A percentile compares a stretch with the other conserved stretches of the same genome.
Conservation (phyloP, 2,113 vertebrate genomes). For the Sigmodon hispidus region DNA sequence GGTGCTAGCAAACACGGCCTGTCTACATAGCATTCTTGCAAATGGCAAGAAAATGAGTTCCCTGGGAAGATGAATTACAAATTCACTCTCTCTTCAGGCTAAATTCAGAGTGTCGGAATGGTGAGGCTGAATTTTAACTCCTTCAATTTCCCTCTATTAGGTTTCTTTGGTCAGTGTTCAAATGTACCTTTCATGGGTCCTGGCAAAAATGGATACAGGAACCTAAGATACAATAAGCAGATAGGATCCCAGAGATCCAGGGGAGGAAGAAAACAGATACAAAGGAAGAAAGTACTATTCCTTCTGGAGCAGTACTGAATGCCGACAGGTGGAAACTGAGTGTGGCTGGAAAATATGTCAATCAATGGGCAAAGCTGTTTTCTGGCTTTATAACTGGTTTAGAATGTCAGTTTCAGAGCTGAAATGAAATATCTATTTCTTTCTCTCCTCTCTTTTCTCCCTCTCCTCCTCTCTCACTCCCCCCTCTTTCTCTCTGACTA, state of each 20-base stretch:
- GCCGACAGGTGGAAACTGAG: neutral
- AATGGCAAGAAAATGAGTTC: constrained; percentile 18
- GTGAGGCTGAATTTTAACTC: neutral
- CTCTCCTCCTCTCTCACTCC: no score
- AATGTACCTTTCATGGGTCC: neutral
- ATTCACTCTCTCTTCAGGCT: neutral
- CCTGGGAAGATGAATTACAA: constrained; percentile 22
- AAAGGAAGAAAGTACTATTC: neutral
- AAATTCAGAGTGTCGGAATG: neutral
- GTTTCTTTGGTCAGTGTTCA: neutral
- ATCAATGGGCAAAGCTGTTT: neutral
- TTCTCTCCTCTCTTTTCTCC: no score
- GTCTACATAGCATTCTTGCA: neutral
- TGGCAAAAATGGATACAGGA: neutral
- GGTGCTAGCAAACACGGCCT: neutral
- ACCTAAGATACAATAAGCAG: neutral
- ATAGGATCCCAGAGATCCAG: neutral
- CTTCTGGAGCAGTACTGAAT: neutral
- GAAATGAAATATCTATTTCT: neutral
- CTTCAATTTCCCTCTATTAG: neutral
- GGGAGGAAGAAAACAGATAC: neutral
- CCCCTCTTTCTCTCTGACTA: neutral
- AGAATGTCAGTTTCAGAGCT: neutral
- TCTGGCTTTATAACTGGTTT: neutral
- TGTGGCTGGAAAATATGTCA: neutral